Evolutionary conservation across 2,888 invertebrate species (phyloP), one percentile per base, ranked within the genome.

Genomic region (Apodemia hepburni): DNA sequence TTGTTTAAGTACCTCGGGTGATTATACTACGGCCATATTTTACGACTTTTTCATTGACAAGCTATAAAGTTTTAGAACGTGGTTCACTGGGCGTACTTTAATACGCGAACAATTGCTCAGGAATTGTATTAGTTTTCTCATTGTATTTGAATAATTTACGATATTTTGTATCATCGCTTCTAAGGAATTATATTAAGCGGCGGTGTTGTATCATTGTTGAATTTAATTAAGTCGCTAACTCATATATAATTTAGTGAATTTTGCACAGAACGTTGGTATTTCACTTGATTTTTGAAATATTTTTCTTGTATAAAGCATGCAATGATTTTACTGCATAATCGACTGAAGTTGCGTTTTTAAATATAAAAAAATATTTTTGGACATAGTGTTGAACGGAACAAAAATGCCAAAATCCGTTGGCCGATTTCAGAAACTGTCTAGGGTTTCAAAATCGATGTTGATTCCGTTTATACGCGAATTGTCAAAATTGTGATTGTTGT

Each of bases 191-290:
- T 77, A 73, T 67, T 65, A 75, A 73, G 73, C 73, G 76, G 79
- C 81, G 82, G 79, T 80, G 78, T 81, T 80, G 80, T 81, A 75
- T 82, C 79, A 82, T 85, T 88, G 87, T 89, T 90, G 76, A 84
- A 81, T 80, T 81, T 80, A 74, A 79, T 80, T 79, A 61, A 80
- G 82, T 82, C 82, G 85, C 85, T 84, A 76, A 75, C 75, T 75
- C 70, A 75, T 76, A 70, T 77, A 72, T 78, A 82, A 80, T 86
- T 86, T 87, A 87, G 84, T 83, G 85, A 81, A 86, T 81, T 70
- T 67, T 87, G 91, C 91, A 90, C 91, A 87, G 89, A 91, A 90
- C 79, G 91, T 90, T 91, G 88, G 85, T 87, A 79, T 87, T 89
- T 87, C 90, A 90, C 90, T 85, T 88, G 76, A 87, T 87, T 89